These are phyloP conservation scores for Emys orbicularis DNA, from an alignment of 2,797 vertebrate species.

Conservation along the genomic window DNA sequence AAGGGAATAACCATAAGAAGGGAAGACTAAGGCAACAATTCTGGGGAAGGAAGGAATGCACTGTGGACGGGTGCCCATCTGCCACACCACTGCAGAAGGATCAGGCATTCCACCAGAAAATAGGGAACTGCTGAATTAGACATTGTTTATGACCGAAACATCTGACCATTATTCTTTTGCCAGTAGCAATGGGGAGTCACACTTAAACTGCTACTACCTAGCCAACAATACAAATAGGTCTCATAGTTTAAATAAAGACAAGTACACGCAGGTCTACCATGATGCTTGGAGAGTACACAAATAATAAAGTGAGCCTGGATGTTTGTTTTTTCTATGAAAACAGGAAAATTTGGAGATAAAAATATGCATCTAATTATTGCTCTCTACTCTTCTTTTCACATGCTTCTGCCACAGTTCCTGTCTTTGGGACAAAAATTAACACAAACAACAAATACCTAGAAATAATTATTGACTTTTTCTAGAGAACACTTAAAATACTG, in stretches of 20 bases:
- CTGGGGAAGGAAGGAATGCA: not conserved
- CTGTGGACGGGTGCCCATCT: not conserved
- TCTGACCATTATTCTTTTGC: conserved; percentile 20
- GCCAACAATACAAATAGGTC: conserved; percentile 48
- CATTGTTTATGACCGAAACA: conserved; percentile 36
- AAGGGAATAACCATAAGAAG: no score
- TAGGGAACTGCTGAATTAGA: conserved; percentile 17
- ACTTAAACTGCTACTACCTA: conserved; percentile 49
- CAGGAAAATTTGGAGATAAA: conserved; percentile 49
- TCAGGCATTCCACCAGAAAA: not conserved
- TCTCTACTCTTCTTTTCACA: not conserved
- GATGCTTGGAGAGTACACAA: not conserved
- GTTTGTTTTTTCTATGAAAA: conserved; percentile 17
- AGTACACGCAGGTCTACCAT: conserved; percentile 30
- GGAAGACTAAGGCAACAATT: not conserved
- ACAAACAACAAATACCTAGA: not conserved
- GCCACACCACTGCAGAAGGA: not conserved
- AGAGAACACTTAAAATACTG: conserved; percentile 4
- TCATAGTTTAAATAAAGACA: conserved; percentile 45
- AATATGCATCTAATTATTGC: conserved; percentile 8
- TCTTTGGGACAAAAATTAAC: conserved; percentile 46
- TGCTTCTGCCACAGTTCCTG: not conserved
- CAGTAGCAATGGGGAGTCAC: not conserved
- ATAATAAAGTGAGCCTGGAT: not conserved
- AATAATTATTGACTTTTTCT: conserved; percentile 11